Conservation (phyloP, 2,797 vertebrate genomes). For the Sebastes matsubarae region DNA sequence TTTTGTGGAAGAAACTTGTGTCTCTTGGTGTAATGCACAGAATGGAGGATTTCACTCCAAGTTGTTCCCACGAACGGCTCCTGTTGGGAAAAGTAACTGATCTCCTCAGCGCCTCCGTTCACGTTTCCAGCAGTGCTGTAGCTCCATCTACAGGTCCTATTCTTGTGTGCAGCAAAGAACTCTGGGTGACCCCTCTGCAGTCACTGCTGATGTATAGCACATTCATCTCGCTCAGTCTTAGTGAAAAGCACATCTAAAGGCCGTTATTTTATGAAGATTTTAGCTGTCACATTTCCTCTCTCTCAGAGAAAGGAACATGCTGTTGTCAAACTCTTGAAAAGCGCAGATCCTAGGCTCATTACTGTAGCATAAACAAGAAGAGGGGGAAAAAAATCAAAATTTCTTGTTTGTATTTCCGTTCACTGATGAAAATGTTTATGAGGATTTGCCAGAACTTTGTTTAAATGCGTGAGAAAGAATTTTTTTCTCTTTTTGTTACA, state of each 20-base stretch:
- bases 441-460: slow-evolving; percentile 74
- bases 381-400: slow-evolving; percentile 43
- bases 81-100: slow-evolving; percentile 69
- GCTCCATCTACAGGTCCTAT: slow-evolving; percentile 83
- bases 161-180: slow-evolving; percentile 78
- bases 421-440: slow-evolving; percentile 75
- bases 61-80: slow-evolving; percentile 74
- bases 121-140: slow-evolving; percentile 76
- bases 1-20: slow-evolving; percentile 54
- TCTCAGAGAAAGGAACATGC: slow-evolving; percentile 65
- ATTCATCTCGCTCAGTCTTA: slow-evolving; percentile 82
- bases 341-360: slow-evolving; percentile 81
- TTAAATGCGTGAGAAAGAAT: slow-evolving; percentile 59
- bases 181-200: slow-evolving; percentile 85
- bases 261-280: slow-evolving; percentile 83
- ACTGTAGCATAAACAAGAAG: slow-evolving; percentile 82
- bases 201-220: slow-evolving; percentile 83
- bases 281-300: slow-evolving; percentile 79
- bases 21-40: slow-evolving; percentile 61
- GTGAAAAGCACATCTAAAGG: slow-evolving; percentile 81
- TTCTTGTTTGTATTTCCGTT: slow-evolving; percentile 73
- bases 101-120: slow-evolving; percentile 27
- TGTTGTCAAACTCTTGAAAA: slow-evolving; percentile 82
- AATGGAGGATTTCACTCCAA: slow-evolving; percentile 75
- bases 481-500: slow-evolving; percentile 40